Percentiles rank a stretch among this genome's conserved stretches.
Evolutionary conservation across 2,797 vertebrate species (phyloP).

Genomic region (Scolopax rusticola): DNA sequence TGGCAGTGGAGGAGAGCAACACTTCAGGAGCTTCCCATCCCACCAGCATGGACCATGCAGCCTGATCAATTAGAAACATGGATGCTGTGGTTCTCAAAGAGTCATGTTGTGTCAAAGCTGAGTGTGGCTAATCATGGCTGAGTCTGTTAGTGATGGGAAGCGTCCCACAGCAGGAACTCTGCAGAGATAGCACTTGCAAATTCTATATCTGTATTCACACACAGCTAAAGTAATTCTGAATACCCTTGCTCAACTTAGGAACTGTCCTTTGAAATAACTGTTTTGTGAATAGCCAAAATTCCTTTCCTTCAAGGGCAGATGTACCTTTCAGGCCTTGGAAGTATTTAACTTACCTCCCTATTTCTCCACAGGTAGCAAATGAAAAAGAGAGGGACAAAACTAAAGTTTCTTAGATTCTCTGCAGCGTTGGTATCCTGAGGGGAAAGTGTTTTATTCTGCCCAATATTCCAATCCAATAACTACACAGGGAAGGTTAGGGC

Average conservation of each 20-base stretch:
- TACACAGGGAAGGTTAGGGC: neutral
- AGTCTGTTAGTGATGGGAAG: neutral
- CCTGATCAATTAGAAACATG: accelerated
- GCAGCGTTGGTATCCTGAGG: neutral
- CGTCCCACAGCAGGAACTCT: accelerated
- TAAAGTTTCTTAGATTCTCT: neutral
- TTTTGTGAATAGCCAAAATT: neutral
- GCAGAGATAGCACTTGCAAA: neutral
- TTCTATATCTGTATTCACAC: neutral
- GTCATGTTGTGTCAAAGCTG: accelerated
- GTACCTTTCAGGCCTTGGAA: neutral
- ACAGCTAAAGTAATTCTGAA: neutral
- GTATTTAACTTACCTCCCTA: neutral
- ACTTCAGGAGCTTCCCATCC: neutral
- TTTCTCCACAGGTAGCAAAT: neutral
- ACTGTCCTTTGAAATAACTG: neutral
- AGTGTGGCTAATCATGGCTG: accelerated
- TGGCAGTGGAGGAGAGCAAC: neutral
- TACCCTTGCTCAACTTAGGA: neutral
- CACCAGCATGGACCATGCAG: neutral
- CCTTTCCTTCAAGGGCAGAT: neutral
- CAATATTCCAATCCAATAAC: neutral
- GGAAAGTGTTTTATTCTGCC: neutral
- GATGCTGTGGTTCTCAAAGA: neutral
- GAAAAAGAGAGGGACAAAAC: neutral